phyloP scores from a whole-genome alignment of 2,797 vertebrate genomes.

The Coregonus suidteri region DNA sequence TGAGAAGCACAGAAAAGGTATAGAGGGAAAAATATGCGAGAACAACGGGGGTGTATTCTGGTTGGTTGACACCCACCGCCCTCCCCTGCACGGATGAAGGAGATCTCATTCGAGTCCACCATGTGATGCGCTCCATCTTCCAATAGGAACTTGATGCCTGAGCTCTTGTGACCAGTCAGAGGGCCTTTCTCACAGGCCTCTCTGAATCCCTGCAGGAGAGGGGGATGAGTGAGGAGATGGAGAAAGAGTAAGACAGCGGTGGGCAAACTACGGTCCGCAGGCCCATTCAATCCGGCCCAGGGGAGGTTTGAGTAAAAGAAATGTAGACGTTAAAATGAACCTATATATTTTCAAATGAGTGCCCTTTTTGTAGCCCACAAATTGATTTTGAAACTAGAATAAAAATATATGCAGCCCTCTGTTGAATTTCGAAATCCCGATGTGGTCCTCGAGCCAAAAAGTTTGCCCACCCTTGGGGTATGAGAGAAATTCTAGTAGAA shows the following conservation, averaged over 20 bases:
- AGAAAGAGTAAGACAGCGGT: not conserved
- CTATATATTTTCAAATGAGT: too few species aligned
- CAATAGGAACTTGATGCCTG: constrained; percentile 86
- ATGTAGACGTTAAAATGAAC: too few species aligned
- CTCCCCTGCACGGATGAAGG: constrained; percentile 94
- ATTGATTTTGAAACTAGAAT: too few species aligned
- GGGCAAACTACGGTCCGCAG: too few species aligned
- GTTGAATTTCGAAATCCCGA: too few species aligned
- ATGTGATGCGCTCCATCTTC: constrained; percentile 92
- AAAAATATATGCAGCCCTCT: too few species aligned
- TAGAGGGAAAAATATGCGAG: not conserved
- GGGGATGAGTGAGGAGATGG: not conserved
- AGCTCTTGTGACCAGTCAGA: constrained; percentile 87
- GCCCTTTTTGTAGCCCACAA: too few species aligned
- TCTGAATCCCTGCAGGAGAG: constrained; percentile 81
- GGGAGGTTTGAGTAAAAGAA: too few species aligned
- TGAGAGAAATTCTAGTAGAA: not conserved
- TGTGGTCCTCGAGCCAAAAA: too few species aligned
- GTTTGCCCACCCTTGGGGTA: not conserved
- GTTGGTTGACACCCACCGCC: constrained; percentile 75
- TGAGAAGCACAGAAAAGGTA: not conserved
- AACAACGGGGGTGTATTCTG: not conserved
- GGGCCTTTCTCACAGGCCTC: constrained; percentile 90
- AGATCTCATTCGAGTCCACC: constrained; percentile 95
- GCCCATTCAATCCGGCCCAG: too few species aligned